A percentile compares a stretch with the other conserved stretches of the same genome.
Evolutionary conservation across 2,888 invertebrate genomes (phyloP).

Genomic region (Pyrrhosoma nymphula): DNA sequence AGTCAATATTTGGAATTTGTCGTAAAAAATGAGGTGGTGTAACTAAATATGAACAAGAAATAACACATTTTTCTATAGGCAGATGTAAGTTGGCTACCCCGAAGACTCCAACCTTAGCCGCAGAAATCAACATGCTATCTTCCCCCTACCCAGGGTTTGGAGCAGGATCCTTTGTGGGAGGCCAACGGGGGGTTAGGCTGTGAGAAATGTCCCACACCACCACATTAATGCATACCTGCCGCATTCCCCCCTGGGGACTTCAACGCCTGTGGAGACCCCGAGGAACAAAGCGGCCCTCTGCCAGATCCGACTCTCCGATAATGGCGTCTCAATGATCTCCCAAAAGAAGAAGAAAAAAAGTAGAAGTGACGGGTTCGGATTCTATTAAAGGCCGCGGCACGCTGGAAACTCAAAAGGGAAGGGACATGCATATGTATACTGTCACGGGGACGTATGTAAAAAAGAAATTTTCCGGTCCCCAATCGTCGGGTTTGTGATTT

Average conservation of each 20-base stretch:
- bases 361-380: neutral
- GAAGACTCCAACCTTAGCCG: too few species aligned
- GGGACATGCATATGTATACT: neutral
- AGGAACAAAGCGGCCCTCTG: neutral
- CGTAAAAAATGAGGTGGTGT: too few species aligned
- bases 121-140: neutral
- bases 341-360: neutral
- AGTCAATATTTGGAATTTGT: too few species aligned
- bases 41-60: too few species aligned
- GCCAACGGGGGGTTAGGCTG: neutral
- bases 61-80: too few species aligned
- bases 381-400: neutral
- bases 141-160: too few species aligned
- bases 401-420: neutral
- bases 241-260: neutral
- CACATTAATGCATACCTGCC: neutral
- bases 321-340: conserved; percentile 12
- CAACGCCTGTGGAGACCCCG: neutral
- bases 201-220: neutral
- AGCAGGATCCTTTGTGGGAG: neutral
- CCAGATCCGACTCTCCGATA: neutral
- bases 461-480: neutral
- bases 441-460: neutral
- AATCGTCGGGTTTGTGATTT: neutral
- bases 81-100: too few species aligned